Conservation (phyloP, 2,888 invertebrate species). For the Nysson spinosus region DNA sequence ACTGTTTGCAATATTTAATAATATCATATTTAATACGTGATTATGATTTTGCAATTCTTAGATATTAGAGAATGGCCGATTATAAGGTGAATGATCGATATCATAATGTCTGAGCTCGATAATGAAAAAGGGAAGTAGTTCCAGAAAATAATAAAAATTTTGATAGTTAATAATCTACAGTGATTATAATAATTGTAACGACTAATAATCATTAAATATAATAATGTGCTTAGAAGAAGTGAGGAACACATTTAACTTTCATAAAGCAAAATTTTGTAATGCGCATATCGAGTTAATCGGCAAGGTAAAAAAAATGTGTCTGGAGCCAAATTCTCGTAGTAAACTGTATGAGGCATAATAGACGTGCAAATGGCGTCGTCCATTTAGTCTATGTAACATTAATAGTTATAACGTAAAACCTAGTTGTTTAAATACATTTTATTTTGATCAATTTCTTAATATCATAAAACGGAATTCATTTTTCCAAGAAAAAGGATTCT, state of each 20-base stretch:
- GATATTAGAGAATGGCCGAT: no score
- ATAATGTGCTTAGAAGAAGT: constrained; percentile 45
- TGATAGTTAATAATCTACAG: constrained; percentile 46
- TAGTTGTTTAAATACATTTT: constrained; percentile 17
- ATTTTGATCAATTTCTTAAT: not conserved
- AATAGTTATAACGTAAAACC: constrained; percentile 9
- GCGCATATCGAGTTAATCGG: constrained; percentile 13
- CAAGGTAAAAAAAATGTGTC: not conserved
- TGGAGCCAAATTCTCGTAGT: constrained; percentile 6
- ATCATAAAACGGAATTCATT: no score
- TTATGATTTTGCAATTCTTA: constrained; percentile 37
- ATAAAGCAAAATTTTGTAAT: constrained; percentile 53
- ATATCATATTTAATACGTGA: constrained; percentile 48
- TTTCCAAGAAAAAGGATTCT: no score
- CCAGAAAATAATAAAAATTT: constrained; percentile 43
- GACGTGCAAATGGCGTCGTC: constrained; percentile 2
- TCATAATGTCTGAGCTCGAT: constrained; percentile 34
- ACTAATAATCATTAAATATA: constrained; percentile 42
- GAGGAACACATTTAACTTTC: constrained; percentile 34
- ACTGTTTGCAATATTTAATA: constrained; percentile 50
- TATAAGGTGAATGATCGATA: constrained; percentile 30
- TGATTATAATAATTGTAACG: constrained; percentile 42
- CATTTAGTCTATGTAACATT: constrained; percentile 18
- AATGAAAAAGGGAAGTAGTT: constrained; percentile 28
- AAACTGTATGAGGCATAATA: constrained; percentile 1